Percentiles rank a stretch among this genome's conserved stretches.
These are phyloP conservation scores for Enteromius fasciolatus DNA, from an alignment of 2,797 vertebrate species.

Conservation along the genomic window DNA sequence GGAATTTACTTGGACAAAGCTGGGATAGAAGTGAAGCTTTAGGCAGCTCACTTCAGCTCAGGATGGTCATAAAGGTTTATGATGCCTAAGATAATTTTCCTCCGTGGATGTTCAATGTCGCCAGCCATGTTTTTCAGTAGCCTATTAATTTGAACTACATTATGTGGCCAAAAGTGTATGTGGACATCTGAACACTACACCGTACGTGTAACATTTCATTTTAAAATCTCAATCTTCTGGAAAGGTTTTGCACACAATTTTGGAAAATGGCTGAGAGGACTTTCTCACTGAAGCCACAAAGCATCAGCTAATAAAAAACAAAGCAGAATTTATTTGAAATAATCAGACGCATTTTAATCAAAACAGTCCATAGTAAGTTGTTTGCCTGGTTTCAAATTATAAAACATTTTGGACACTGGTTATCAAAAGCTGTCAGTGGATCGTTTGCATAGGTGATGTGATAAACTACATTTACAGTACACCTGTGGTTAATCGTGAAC, in stretches of 20 bases:
- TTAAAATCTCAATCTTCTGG: not conserved
- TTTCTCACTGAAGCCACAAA: not conserved
- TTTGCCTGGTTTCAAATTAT: conserved; percentile 6
- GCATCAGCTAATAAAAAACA: not conserved
- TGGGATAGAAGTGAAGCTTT: conserved; percentile 54
- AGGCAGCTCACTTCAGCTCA: conserved; percentile 48
- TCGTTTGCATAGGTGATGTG: not conserved
- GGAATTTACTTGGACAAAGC: conserved; percentile 54
- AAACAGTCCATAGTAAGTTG: not conserved
- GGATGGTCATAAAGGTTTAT: conserved; percentile 48
- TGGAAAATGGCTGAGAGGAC: not conserved
- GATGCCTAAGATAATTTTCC: conserved; percentile 49
- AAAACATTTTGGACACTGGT: not conserved
- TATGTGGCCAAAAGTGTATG: conserved; percentile 3
- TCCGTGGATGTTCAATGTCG: conserved; percentile 43
- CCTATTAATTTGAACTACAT: conserved; percentile 39
- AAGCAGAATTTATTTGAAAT: not conserved
- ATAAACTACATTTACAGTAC: not conserved
- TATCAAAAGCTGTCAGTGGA: not conserved
- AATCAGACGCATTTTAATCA: not conserved
- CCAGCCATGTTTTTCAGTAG: conserved; percentile 41
- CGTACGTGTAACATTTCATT: not conserved
- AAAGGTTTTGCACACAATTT: not conserved
- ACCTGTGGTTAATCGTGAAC: not conserved
- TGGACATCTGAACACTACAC: conserved; percentile 13